Percentiles rank a stretch among this genome's conserved stretches.
phyloP scores from a whole-genome alignment of 2,888 invertebrate species.

The Labia minor region DNA sequence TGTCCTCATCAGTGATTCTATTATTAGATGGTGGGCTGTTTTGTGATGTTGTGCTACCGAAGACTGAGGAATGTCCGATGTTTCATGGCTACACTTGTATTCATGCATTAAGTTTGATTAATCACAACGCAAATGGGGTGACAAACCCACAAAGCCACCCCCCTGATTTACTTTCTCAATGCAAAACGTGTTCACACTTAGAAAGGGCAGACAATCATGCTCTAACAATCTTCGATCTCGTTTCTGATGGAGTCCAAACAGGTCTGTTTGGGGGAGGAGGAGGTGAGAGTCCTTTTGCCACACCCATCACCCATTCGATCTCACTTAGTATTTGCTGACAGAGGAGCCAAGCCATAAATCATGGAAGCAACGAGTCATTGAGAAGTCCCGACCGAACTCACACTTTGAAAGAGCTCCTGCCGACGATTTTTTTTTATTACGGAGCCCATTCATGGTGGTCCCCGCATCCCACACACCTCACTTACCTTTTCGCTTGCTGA shows the following conservation, averaged over 20 bases:
- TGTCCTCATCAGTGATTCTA: background rate
- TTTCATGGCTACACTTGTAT: background rate
- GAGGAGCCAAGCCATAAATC: slow-evolving; percentile 3
- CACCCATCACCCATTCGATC: slow-evolving; percentile 1
- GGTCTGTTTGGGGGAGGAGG: background rate
- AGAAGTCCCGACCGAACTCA: background rate
- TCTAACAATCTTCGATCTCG: background rate
- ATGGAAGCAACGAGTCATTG: slow-evolving; percentile 13
- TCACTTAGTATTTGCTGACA: slow-evolving; percentile 5
- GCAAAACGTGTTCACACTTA: background rate
- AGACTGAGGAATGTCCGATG: background rate
- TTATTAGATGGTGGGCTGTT: background rate
- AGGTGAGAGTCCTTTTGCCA: background rate
- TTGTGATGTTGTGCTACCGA: background rate
- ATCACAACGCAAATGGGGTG: background rate
- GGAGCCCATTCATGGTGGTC: background rate
- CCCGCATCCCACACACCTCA: background rate
- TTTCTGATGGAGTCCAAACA: background rate
- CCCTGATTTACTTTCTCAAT: background rate
- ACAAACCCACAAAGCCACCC: background rate
- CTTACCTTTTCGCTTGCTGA: background rate
- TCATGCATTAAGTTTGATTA: background rate
- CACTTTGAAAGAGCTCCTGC: background rate
- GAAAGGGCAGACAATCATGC: background rate
- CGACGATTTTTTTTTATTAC: background rate